phyloP scores from a whole-genome alignment of 1,140 invertebrate species.

The Carposina sasakii region DNA sequence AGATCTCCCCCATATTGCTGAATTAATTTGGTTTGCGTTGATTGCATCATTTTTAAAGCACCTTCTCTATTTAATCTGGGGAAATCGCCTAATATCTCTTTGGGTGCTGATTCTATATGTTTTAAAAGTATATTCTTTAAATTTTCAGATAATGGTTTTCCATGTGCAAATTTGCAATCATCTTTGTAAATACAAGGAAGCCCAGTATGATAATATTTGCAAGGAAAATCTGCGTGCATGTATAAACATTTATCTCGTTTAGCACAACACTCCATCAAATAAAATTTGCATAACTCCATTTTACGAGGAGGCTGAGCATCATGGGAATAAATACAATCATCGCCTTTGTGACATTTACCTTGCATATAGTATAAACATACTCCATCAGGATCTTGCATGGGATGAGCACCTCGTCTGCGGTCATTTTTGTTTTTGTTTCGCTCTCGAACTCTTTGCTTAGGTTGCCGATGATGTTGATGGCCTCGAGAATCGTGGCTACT shows the following conservation, averaged over 20 bases:
- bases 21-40: slow-evolving; percentile 78
- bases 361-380: slow-evolving; percentile 89
- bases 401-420: slow-evolving; percentile 52
- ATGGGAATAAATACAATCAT: slow-evolving; percentile 88
- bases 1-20: slow-evolving; percentile 68
- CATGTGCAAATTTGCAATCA: slow-evolving; percentile 95
- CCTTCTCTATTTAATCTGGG: slow-evolving; percentile 84
- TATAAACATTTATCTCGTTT: slow-evolving; percentile 97
- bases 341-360: slow-evolving; percentile 87
- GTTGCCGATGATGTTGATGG: slow-evolving; percentile 42
- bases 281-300: slow-evolving; percentile 97
- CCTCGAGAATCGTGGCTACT: slow-evolving; percentile 70
- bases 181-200: slow-evolving; percentile 85
- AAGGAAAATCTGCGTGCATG: slow-evolving; percentile 98
- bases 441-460: slow-evolving; percentile 50
- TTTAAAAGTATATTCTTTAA: slow-evolving; percentile 81
- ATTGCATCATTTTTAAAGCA: slow-evolving; percentile 81
- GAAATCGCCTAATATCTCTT: slow-evolving; percentile 91
- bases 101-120: slow-evolving; percentile 91
- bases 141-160: slow-evolving; percentile 83
- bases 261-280: slow-evolving; percentile 94
- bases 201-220: slow-evolving; percentile 97
- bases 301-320: slow-evolving; percentile 87
- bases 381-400: slow-evolving; percentile 76
- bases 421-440: slow-evolving; percentile 58